Evolutionary conservation across 2,113 vertebrate genomes (phyloP), one percentile per base, ranked within the genome.

Genomic region (Paratilapia polleni): DNA sequence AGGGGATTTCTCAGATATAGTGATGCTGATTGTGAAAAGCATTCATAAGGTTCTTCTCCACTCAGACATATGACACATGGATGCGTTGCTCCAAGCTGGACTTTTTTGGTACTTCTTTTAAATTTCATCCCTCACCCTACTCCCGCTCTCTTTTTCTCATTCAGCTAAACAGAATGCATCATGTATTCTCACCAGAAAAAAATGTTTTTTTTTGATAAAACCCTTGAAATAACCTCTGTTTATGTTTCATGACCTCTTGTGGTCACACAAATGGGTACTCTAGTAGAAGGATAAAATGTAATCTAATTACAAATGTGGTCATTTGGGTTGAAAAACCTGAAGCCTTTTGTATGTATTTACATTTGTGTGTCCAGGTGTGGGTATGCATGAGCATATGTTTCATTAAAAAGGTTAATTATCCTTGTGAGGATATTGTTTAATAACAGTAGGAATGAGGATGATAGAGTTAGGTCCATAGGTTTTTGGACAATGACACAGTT

Each of bases 21-120:
- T 76, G 34, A 77, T 54, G 57, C 58, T 84, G 77, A 89, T 83
- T 57, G 77, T 60, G 58, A 54, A 52, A 83, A 90, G 34, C 80
- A 1, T 78, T 62, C n/a, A 26, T 57, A 6, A 83, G 17, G 22
- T 74, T 52, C 31, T 77, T 78, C n/a, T 41, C 24, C 80, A 36
- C 8, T 26, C 22, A 77, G 63, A 85, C 8, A 76, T 49, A 38
- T 59, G 20, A 59, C 5, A n/a, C 24, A 11, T 34, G 47, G 22
- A 17, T 41, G 20, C 59, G 26, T 61, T 75, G 3, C 41, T 66
- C 36, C 66, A 56, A 54, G 31, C 66, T 58, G 14, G 38, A 14
- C 31, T 57, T 31, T 26, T 6, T 20, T 63, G 12, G 52, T 76
- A 28, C 8, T 26, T 28, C 22, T 62, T 56, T 20, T 47, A 15